These are phyloP conservation scores for Microdon myrmicae DNA, from an alignment of 2,888 invertebrate species.

Conservation along the genomic window DNA sequence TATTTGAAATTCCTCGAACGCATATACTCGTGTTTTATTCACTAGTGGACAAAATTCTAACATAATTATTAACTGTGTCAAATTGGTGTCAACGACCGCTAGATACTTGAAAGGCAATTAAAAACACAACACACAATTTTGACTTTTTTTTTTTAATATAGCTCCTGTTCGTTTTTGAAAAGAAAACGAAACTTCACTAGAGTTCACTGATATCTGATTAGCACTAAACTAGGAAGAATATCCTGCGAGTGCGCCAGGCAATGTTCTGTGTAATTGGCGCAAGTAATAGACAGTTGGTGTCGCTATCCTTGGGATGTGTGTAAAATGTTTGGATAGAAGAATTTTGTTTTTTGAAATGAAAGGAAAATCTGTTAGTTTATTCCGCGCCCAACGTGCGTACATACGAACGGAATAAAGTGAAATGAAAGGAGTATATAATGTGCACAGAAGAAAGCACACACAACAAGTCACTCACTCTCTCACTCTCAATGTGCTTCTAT, in stretches of 20 bases:
- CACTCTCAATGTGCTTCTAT: conserved; percentile 50
- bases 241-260: too few species aligned
- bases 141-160: conserved; percentile 4
- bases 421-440: conserved; percentile 66
- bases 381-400: conserved; percentile 67
- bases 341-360: conserved; percentile 37
- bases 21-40: conserved; percentile 30
- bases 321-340: conserved; percentile 27
- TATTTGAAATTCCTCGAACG: conserved; percentile 18
- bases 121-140: conserved; percentile 11
- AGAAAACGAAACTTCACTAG: too few species aligned
- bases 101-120: conserved; percentile 9
- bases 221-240: too few species aligned
- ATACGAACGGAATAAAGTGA: conserved; percentile 67
- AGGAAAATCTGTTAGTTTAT: conserved; percentile 54
- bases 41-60: conserved; percentile 16
- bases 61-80: conserved; percentile 9
- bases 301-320: too few species aligned
- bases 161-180: background rate
- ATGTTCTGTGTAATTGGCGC: too few species aligned
- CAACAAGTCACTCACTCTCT: conserved; percentile 51
- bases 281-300: too few species aligned
- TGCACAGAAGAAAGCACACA: conserved; percentile 65
- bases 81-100: background rate
- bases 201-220: too few species aligned